Percentiles rank a stretch among this genome's conserved stretches.
Evolutionary conservation across 2,797 vertebrate genomes (phyloP).

Genomic region (Stomatorhinus walkeri): DNA sequence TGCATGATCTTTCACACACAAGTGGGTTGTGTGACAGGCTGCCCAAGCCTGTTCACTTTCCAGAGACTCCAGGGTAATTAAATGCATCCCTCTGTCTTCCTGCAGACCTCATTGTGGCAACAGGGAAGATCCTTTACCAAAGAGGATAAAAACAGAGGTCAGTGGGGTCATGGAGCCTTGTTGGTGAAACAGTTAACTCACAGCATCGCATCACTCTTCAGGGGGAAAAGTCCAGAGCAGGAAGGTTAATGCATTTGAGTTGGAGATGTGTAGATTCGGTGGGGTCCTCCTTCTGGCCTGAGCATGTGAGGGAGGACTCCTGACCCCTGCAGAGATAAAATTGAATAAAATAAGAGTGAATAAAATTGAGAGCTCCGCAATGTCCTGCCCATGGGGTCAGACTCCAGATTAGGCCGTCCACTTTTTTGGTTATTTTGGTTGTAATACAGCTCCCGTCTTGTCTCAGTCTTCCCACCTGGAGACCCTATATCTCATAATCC

Average conservation of each 20-base stretch:
- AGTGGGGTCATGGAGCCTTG: conserved; percentile 16
- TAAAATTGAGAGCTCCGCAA: not conserved
- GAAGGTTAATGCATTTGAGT: not conserved
- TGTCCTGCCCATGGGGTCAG: not conserved
- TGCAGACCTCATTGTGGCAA: conserved; percentile 87
- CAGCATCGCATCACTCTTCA: not conserved
- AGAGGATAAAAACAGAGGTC: conserved; percentile 96
- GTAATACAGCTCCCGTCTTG: not conserved
- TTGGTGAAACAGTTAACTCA: not conserved
- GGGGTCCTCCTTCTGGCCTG: not conserved
- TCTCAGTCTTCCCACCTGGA: not conserved
- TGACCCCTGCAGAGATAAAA: not conserved
- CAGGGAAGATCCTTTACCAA: conserved; percentile 88
- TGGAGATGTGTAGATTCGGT: not conserved
- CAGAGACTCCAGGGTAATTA: not conserved
- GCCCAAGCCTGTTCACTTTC: not conserved
- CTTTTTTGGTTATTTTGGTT: not conserved
- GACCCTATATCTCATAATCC: not conserved
- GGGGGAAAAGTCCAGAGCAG: not conserved
- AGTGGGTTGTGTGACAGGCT: not conserved
- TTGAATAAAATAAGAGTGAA: not conserved
- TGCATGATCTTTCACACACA: not conserved
- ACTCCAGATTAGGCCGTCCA: not conserved
- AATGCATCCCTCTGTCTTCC: not conserved
- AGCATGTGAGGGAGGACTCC: not conserved